Base-by-base conservation (phyloP, 1,140 invertebrate genomes). In the Drosophila nasuta region DNA sequence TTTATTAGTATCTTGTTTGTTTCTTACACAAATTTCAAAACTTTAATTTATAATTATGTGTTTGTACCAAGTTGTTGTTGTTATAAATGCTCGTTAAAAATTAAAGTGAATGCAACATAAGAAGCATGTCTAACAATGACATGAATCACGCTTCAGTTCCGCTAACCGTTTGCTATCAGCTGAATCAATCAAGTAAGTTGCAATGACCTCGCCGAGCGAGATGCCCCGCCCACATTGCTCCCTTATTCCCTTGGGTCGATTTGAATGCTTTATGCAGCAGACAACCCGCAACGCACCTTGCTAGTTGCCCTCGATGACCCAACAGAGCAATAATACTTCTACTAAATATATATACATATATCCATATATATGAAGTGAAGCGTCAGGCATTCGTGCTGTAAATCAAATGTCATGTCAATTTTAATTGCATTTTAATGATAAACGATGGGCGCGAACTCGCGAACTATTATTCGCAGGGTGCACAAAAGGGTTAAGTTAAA, bases 361-460 rank as follows among this genome's bases (percentile, higher is more conserved):
- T 20, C 17, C 17, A n/a, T 43, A n/a, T n/a, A 2, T 43, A n/a
- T n/a, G 11, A 13, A n/a, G 5, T 10, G 51, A 13, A 54, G 30
- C 7, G n/a, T 54, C 11, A 15, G 54, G 33, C 54, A 38, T 65
- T 64, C 35, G 51, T 71, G 62, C 35, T 76, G 69, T 87, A 87
- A 87, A 87, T 87, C 83, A 88, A 82, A 87, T 88, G 71, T 67
- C 80, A 72, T 82, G 83, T 87, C 73, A 87, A 80, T 82, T 88
- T 79, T 82, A 87, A 87, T 87, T 88, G 83, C 79, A 75, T 71
- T 87, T 82, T 88, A 87, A 82, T 82, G 83, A 88, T 80, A 86
- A 82, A 82, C 68, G 82, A 73, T 79, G 72, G 65, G 57, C 66
- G 62, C 66, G 33, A 70, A 56, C 75, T 65, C 52, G 60, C 67